Conservation (phyloP, 2,113 vertebrate genomes). For the Irena cyanogastra region DNA sequence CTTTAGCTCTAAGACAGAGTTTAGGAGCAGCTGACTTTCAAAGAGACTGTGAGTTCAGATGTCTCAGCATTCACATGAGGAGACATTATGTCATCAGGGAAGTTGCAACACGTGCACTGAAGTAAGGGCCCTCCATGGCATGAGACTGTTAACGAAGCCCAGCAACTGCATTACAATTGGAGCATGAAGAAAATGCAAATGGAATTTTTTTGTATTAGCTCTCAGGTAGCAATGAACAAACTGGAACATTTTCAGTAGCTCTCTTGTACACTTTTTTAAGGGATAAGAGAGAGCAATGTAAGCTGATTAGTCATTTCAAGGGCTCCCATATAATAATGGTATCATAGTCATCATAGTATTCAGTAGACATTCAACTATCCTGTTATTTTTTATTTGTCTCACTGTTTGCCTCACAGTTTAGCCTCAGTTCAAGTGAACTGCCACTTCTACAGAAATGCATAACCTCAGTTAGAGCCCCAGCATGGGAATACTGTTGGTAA, state of each 20-base stretch:
- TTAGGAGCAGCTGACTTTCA: not conserved
- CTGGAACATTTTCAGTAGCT: not conserved
- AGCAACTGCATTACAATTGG: not conserved
- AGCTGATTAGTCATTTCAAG: not conserved
- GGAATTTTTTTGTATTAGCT: not conserved
- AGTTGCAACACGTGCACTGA: not conserved
- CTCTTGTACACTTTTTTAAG: not conserved
- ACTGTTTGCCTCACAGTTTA: not conserved
- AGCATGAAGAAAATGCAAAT: not conserved
- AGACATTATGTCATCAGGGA: not conserved
- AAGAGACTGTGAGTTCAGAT: not conserved
- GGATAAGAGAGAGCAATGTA: not conserved
- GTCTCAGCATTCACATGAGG: not conserved
- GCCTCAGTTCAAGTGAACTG: not conserved
- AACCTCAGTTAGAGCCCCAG: not conserved
- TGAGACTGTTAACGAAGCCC: not conserved
- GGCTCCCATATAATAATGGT: not conserved
- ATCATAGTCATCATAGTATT: not conserved
- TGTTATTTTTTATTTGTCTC: not conserved
- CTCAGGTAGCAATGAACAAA: not conserved
- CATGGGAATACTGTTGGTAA: not conserved
- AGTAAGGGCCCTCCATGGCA: not conserved
- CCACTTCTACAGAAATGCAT: not conserved
- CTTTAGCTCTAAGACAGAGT: not conserved
- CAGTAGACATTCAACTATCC: not conserved